phyloP scores from a whole-genome alignment of 2,797 vertebrate species.

The Esox masquinongy region DNA sequence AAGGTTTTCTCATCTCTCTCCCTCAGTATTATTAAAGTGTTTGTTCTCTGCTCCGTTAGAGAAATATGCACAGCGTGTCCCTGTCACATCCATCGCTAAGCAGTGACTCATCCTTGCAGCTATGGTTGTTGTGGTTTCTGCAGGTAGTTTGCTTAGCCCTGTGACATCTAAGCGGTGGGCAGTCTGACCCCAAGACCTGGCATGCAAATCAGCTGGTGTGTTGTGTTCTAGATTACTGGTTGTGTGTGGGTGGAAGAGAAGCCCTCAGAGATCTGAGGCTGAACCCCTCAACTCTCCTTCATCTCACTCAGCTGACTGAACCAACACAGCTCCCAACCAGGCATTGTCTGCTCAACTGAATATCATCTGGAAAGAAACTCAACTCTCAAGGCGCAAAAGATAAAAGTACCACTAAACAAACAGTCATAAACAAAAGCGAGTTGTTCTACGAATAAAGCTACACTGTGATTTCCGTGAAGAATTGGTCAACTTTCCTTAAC shows the following conservation, averaged over 20 bases:
- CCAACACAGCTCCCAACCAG: background rate
- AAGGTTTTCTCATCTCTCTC: background rate
- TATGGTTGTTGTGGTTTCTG: background rate
- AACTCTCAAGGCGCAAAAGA: background rate
- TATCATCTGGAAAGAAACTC: background rate
- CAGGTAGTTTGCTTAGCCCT: background rate
- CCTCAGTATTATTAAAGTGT: background rate
- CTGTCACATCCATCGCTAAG: background rate
- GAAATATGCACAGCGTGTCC: background rate
- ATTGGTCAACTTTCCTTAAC: background rate
- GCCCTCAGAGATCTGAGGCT: background rate
- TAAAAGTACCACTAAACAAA: background rate
- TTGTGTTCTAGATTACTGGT: background rate
- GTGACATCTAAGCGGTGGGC: background rate
- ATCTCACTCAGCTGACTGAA: background rate
- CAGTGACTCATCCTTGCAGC: background rate
- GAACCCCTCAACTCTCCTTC: background rate
- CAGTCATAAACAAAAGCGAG: background rate
- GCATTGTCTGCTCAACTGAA: background rate
- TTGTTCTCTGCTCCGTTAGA: background rate
- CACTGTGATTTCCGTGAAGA: background rate
- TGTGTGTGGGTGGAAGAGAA: background rate
- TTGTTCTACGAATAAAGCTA: background rate
- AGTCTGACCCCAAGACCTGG: constrained; percentile 2
- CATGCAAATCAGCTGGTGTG: constrained; percentile 5